Conservation (phyloP, 2,888 invertebrate genomes). For the Tuberolachnus salignus region DNA sequence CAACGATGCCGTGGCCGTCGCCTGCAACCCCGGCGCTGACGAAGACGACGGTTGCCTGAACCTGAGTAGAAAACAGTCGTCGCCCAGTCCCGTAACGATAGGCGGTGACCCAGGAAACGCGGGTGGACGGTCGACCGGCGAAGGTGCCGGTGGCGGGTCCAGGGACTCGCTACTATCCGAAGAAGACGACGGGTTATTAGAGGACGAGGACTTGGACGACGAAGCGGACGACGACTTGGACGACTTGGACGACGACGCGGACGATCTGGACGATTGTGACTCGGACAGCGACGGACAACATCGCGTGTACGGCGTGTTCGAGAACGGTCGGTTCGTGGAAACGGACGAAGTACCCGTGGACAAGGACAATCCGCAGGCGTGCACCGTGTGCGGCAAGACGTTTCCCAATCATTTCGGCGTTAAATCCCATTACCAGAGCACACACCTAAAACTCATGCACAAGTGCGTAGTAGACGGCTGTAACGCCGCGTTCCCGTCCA, state of each 20-base stretch:
- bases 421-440: constrained; percentile 94
- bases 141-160: constrained; percentile 3
- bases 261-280: constrained; percentile 62
- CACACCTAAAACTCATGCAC: constrained; percentile 93
- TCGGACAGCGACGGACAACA: constrained; percentile 67
- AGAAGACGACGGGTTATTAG: constrained; percentile 26
- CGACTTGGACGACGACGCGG: constrained; percentile 63
- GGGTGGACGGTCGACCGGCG: not conserved
- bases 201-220: constrained; percentile 58
- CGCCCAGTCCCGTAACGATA: constrained; percentile 5
- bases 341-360: constrained; percentile 87
- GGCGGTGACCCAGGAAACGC: not conserved
- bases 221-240: constrained; percentile 61
- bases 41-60: constrained; percentile 55
- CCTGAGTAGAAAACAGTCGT: constrained; percentile 43
- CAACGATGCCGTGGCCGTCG: not conserved
- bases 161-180: constrained; percentile 40
- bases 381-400: constrained; percentile 89
- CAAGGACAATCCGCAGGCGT: constrained; percentile 87
- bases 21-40: constrained; percentile 1
- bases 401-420: constrained; percentile 93
- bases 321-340: constrained; percentile 71
- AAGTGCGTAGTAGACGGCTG: constrained; percentile 94
- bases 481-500: constrained; percentile 92
- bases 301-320: constrained; percentile 76